Evolutionary conservation across 2,797 vertebrate species (phyloP), one percentile per base, ranked within the genome.

Genomic region (Myotis vivesi): DNA sequence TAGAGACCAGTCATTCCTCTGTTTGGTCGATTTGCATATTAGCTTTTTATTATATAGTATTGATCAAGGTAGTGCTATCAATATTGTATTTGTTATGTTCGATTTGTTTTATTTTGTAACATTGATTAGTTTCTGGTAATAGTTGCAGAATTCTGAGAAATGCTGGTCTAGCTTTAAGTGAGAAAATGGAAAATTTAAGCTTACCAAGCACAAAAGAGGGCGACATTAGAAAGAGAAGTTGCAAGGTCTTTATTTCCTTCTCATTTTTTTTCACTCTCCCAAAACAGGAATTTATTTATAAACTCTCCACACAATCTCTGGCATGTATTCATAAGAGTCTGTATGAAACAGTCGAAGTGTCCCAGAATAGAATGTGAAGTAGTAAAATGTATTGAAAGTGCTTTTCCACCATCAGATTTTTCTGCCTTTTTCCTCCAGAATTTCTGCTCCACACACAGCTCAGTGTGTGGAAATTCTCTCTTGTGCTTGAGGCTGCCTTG

Each of bases 401-500:
- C 7, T 59, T 55, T 64, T 80, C 23, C 3, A 23, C 55, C 8
- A 1, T 46, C 16, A 66, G 20, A 6, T 15, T 79, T 79, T 62
- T 55, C 22, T 62, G 5, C 4, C 9, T 22, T 8, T 53, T 86
- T 62, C 4, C 4, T 33, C 1, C 6, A 16, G 13, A 8, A 3
- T 15, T 44, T 28, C 8, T 19, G 76, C 6, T 59, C 11, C 8
- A 55, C 12, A 6, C 22, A 66, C 3, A 19, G 11, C 1, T 8
- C 22, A 30, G 46, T 20, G 25, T 17, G 17, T 44, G 6, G 9
- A 73, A 90, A 36, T 2, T 38, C 20, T 46, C 33, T 73, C 20
- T 1, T 2, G 3, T 17, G 0, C 6, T 51, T 6, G 0, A 6
- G 1, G 16, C 0, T 16, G 20, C 10, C 68, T 28, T 44, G 4